Evolutionary conservation across 2,797 vertebrate species (phyloP).

Genomic region (Emys orbicularis): DNA sequence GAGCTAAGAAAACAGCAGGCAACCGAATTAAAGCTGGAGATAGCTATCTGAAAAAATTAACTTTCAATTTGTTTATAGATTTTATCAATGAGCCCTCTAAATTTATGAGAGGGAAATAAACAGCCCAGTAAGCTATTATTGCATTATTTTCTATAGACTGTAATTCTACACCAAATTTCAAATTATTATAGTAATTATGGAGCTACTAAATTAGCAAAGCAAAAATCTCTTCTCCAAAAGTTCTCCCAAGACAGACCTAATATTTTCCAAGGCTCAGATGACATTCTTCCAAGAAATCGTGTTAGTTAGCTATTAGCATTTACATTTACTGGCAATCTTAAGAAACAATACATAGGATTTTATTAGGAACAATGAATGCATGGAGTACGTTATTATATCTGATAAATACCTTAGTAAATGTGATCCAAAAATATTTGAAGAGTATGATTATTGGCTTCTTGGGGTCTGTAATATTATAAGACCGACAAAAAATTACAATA

Average conservation of each 20-base stretch:
- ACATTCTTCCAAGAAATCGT: slow-evolving; percentile 33
- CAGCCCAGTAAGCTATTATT: slow-evolving; percentile 65
- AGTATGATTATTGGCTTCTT: slow-evolving; percentile 2
- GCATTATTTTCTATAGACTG: slow-evolving; percentile 54
- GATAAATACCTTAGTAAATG: slow-evolving; percentile 55
- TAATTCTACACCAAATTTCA: slow-evolving; percentile 69
- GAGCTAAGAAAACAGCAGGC: not conserved
- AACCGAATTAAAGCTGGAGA: not conserved
- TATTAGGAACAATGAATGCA: slow-evolving; percentile 15
- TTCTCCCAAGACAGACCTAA: slow-evolving; percentile 63
- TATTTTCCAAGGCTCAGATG: slow-evolving; percentile 33
- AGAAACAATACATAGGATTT: slow-evolving; percentile 26
- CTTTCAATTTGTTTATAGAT: slow-evolving; percentile 60
- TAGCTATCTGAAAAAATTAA: not conserved
- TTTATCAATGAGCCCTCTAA: slow-evolving; percentile 39
- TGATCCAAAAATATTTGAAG: slow-evolving; percentile 38
- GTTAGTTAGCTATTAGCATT: slow-evolving; percentile 64
- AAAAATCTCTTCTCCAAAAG: slow-evolving; percentile 48
- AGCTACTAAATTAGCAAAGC: slow-evolving; percentile 62
- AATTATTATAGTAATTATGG: slow-evolving; percentile 70
- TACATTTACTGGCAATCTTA: slow-evolving; percentile 61
- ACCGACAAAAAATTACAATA: not conserved
- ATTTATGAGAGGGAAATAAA: slow-evolving; percentile 68
- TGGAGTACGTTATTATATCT: slow-evolving; percentile 24
- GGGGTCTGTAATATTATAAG: not conserved